Conservation (phyloP, 2,113 vertebrate species). For the Todiramphus saurophagus region DNA sequence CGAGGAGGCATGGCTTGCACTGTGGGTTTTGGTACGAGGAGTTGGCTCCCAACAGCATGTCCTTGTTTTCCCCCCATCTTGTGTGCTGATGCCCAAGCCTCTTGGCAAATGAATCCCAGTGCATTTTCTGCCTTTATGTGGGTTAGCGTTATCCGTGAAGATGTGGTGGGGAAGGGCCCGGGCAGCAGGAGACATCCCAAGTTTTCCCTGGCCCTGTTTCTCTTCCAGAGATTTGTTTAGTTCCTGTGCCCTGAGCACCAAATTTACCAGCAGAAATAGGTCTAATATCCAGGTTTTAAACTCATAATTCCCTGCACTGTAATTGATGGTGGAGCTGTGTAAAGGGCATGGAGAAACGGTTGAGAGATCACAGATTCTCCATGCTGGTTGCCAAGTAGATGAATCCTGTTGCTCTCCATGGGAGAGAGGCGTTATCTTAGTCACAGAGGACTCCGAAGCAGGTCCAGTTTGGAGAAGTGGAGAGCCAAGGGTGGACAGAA, state of each 20-base stretch:
- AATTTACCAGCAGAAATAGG: not conserved
- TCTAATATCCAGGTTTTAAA: not conserved
- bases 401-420: not conserved
- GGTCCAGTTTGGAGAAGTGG: not conserved
- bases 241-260: not conserved
- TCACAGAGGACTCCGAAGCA: not conserved
- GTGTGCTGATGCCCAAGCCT: not conserved
- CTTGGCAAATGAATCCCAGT: not conserved
- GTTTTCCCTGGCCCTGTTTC: not conserved
- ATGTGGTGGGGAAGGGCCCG: not conserved
- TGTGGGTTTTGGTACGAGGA: accelerated
- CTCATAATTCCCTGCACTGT: not conserved
- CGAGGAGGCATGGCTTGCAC: not conserved
- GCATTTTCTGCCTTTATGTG: not conserved
- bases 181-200: not conserved
- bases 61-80: not conserved
- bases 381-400: not conserved
- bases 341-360: not conserved
- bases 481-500: not conserved
- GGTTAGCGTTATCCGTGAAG: not conserved
- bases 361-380: not conserved
- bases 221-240: not conserved
- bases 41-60: not conserved
- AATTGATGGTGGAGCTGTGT: not conserved
- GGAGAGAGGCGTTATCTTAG: not conserved